Evolutionary conservation across 2,113 vertebrate genomes (phyloP).

Genomic region (Charina bottae): DNA sequence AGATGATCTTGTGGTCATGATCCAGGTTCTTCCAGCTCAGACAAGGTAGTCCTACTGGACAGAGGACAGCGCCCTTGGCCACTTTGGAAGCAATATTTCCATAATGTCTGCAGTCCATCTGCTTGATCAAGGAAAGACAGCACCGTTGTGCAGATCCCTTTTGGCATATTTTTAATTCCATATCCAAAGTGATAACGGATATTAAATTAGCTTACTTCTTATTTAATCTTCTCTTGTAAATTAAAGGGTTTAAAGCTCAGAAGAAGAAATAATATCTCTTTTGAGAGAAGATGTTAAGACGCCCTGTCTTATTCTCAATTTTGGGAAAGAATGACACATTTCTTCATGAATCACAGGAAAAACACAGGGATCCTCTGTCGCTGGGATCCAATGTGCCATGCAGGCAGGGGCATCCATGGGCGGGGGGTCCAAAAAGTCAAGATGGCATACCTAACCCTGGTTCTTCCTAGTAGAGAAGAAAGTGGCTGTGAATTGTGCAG

Average conservation of each 20-base stretch:
- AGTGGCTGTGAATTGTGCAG: not conserved
- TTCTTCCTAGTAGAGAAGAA: not conserved
- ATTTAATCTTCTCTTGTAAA: not conserved
- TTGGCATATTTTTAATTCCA: slow-evolving; percentile 51
- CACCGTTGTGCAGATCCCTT: slow-evolving; percentile 34
- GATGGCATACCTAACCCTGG: not conserved
- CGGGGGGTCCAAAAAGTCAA: no score
- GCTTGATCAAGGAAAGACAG: slow-evolving; percentile 31
- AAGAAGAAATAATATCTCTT: slow-evolving; percentile 4
- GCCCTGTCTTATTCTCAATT: slow-evolving; percentile 15
- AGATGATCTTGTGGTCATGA: no score
- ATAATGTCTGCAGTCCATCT: slow-evolving; percentile 11
- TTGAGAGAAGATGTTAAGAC: slow-evolving; percentile 4
- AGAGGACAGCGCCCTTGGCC: no score
- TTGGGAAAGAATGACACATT: not conserved
- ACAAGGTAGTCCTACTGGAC: no score
- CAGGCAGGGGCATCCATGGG: no score
- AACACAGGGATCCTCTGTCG: not conserved
- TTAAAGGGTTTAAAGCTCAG: slow-evolving; percentile 28
- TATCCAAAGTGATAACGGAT: slow-evolving; percentile 51
- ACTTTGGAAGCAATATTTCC: no score
- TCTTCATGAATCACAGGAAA: not conserved
- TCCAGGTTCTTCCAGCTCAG: no score
- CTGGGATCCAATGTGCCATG: no score
- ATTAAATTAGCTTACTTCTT: slow-evolving; percentile 55